Evolutionary conservation across 2,113 vertebrate genomes (phyloP).

Genomic region (Myiopsitta monachus): DNA sequence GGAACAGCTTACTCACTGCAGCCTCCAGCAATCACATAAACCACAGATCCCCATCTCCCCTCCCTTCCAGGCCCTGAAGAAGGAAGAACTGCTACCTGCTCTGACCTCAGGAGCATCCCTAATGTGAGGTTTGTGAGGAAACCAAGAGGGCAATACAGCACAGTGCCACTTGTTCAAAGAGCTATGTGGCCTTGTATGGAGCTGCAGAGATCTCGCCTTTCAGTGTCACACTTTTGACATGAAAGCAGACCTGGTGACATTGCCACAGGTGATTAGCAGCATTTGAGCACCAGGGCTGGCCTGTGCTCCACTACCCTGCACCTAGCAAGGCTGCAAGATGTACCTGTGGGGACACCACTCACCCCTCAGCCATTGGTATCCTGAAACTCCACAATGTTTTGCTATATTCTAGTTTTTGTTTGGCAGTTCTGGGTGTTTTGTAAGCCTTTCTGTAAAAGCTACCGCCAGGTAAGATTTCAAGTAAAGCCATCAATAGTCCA

Average conservation of each 20-base stretch:
- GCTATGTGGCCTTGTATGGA: neutral
- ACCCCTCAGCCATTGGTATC: neutral
- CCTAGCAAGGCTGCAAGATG: neutral
- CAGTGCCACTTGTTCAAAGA: neutral
- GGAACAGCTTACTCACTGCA: neutral
- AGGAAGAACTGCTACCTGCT: neutral
- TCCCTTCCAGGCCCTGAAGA: neutral
- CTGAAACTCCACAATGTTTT: neutral
- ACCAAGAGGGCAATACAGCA: neutral
- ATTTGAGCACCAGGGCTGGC: neutral
- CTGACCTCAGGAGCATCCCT: neutral
- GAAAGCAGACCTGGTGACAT: neutral
- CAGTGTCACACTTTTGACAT: accelerated
- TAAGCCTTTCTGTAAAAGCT: neutral
- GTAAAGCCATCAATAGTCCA: neutral
- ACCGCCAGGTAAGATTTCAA: neutral
- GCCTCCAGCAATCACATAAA: neutral
- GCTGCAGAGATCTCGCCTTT: neutral
- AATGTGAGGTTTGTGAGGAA: neutral
- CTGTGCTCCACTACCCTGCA: neutral
- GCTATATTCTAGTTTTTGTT: neutral
- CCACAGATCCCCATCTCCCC: neutral
- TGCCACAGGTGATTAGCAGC: neutral
- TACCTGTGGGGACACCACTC: neutral
- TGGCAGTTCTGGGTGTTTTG: neutral